These are phyloP conservation scores for Ennomos quercinarius DNA, from an alignment of 2,888 invertebrate species.

Conservation along the genomic window DNA sequence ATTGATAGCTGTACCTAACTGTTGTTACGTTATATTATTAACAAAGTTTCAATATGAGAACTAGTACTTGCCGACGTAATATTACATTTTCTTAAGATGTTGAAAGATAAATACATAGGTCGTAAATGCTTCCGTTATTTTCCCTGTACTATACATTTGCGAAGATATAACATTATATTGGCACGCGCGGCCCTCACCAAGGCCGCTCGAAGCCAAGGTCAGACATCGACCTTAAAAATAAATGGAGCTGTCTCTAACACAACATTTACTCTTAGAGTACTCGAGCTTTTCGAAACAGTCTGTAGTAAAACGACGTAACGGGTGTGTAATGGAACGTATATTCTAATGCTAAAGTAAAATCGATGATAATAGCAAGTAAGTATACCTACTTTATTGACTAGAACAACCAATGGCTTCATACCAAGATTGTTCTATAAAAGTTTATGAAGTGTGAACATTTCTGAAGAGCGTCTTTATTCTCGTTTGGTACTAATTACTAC, in stretches of 20 bases:
- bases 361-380: no score
- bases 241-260: conserved; percentile 23
- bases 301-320: conserved; percentile 5
- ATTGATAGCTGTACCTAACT: no score
- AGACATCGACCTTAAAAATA: conserved; percentile 33
- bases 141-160: conserved; percentile 12
- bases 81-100: neutral
- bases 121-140: conserved; percentile 15
- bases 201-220: conserved; percentile 35
- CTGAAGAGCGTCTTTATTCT: no score
- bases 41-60: no score
- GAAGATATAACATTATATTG: conserved; percentile 2
- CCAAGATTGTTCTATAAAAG: no score
- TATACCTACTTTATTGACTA: no score
- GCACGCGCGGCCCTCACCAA: conserved; percentile 23
- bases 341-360: no score
- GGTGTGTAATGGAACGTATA: neutral
- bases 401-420: no score
- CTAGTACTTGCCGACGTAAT: neutral
- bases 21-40: no score
- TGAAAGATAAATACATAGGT: neutral
- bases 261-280: conserved; percentile 18
- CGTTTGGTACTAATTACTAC: no score
- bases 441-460: no score
- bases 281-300: conserved; percentile 9